These are phyloP conservation scores for Argyrosomus regius DNA, from an alignment of 2,797 vertebrate genomes.

Conservation along the genomic window DNA sequence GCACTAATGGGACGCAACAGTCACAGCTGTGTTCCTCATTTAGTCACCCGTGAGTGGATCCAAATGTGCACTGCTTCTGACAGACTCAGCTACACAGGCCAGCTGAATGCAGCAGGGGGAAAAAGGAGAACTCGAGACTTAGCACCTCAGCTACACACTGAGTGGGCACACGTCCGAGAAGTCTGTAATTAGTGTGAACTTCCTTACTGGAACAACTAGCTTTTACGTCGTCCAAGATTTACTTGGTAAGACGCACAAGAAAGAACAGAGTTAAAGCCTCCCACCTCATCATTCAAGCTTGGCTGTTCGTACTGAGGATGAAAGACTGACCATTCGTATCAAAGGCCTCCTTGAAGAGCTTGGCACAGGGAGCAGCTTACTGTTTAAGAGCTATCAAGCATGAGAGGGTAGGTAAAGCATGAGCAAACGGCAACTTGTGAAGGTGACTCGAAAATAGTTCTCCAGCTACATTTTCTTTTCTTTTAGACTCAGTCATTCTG, in stretches of 20 bases:
- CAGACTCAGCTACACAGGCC: slow-evolving; percentile 27
- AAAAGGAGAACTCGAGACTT: slow-evolving; percentile 38
- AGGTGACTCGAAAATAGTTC: slow-evolving; percentile 26
- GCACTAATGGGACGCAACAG: slow-evolving; percentile 56
- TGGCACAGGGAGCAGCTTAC: slow-evolving; percentile 21
- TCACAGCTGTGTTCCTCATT: slow-evolving; percentile 60
- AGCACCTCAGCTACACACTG: slow-evolving; percentile 50
- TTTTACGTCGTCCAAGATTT: slow-evolving; percentile 27
- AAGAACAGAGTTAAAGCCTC: slow-evolving; percentile 35
- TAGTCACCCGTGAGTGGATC: slow-evolving; percentile 50
- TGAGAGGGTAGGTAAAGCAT: slow-evolving; percentile 19
- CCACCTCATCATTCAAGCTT: slow-evolving; percentile 36
- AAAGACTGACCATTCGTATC: slow-evolving; percentile 40
- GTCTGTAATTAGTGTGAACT: slow-evolving; percentile 53
- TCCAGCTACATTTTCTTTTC: background rate
- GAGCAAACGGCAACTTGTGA: slow-evolving; percentile 4
- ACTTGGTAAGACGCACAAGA: slow-evolving; percentile 40
- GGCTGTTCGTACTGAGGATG: slow-evolving; percentile 43
- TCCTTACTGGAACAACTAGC: slow-evolving; percentile 44
- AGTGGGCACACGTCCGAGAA: slow-evolving; percentile 42
- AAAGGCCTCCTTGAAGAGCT: slow-evolving; percentile 31
- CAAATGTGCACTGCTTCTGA: slow-evolving; percentile 63
- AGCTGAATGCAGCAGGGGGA: slow-evolving; percentile 28
- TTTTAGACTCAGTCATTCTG: background rate
- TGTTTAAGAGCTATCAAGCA: slow-evolving; percentile 47